Conservation (phyloP, 1,140 invertebrate species). For the Pogonomyrmex californicus region DNA sequence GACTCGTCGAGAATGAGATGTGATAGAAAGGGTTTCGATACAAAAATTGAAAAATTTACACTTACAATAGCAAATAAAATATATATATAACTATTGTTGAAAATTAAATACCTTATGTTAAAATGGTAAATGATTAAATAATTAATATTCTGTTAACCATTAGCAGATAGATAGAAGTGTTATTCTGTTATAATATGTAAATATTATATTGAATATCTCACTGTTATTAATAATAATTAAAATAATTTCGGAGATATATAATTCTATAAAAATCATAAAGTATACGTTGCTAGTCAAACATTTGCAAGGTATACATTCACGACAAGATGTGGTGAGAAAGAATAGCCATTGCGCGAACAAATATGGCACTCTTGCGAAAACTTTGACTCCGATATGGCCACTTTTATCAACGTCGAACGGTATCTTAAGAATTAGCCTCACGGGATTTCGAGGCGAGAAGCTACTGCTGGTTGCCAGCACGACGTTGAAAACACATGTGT, state of each 20-base stretch:
- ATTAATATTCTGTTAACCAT: neutral
- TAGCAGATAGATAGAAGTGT: neutral
- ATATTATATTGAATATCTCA: neutral
- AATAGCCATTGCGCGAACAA: constrained; percentile 19
- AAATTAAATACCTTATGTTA: too few species aligned
- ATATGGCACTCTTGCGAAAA: constrained; percentile 33
- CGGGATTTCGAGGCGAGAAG: constrained; percentile 62
- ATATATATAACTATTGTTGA: neutral
- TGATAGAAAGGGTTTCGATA: constrained; percentile 49
- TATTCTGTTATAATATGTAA: neutral
- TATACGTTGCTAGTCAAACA: neutral
- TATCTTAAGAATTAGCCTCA: constrained; percentile 67
- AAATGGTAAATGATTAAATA: neutral
- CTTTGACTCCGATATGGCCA: constrained; percentile 53
- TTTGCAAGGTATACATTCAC: constrained; percentile 5
- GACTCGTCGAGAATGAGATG: constrained; percentile 12
- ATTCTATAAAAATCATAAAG: neutral
- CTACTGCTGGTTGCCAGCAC: neutral
- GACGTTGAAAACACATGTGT: constrained; percentile 54
- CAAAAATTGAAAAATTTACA: constrained; percentile 36
- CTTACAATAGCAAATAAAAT: neutral
- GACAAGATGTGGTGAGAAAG: neutral
- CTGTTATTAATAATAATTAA: neutral
- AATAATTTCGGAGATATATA: neutral
- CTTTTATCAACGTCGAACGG: constrained; percentile 66